phyloP scores from a whole-genome alignment of 2,888 invertebrate species.

The Stenurella melanura region DNA sequence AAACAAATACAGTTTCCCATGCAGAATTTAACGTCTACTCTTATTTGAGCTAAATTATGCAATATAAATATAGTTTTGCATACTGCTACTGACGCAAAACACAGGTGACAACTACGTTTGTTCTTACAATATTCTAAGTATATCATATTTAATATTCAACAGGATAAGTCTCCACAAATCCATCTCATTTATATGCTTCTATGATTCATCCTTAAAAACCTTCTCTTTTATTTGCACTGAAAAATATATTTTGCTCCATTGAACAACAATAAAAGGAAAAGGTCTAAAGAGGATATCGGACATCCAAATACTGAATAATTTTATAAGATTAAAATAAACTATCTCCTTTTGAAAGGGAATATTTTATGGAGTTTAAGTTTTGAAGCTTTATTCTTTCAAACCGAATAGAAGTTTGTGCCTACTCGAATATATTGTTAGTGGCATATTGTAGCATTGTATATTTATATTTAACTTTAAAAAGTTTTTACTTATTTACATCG shows the following conservation, averaged over 20 bases:
- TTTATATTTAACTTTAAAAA: too few relatives aligned
- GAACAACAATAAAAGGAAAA: slow-evolving; percentile 24
- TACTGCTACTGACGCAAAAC: too few relatives aligned
- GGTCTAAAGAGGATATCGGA: slow-evolving; percentile 7
- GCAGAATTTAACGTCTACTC: too few relatives aligned
- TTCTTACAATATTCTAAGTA: not conserved
- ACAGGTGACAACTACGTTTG: too few relatives aligned
- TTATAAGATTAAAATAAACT: slow-evolving; percentile 10
- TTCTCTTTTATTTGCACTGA: slow-evolving; percentile 18
- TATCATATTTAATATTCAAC: not conserved
- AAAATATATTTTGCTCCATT: slow-evolving; percentile 31
- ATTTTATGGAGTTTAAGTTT: slow-evolving; percentile 3
- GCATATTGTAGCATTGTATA: not conserved
- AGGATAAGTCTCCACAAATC: not conserved
- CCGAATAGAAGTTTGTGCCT: not conserved
- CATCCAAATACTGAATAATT: slow-evolving; percentile 14
- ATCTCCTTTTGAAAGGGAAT: slow-evolving; percentile 4
- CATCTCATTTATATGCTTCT: not conserved
- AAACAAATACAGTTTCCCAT: not conserved
- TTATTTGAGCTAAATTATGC: too few relatives aligned
- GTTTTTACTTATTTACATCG: too few relatives aligned
- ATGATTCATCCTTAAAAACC: not conserved
- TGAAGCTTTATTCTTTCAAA: not conserved
- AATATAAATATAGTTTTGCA: too few relatives aligned
- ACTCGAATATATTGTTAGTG: not conserved